Base-by-base conservation (phyloP, 2,888 invertebrate species). In the Mesopsocus fuscifrons region DNA sequence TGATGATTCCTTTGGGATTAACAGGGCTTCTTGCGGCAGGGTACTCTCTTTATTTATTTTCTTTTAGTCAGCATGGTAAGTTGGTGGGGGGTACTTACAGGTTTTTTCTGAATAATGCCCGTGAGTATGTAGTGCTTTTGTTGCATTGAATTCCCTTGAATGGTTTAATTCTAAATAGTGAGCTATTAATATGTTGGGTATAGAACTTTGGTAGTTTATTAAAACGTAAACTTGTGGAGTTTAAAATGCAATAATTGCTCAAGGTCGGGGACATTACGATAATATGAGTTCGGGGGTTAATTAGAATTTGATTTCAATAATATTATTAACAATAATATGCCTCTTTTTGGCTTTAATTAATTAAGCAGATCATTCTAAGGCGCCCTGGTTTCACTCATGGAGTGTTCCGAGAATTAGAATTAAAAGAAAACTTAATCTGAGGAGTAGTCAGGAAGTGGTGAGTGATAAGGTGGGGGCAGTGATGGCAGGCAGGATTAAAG, bases 161-260 rank as follows among this genome's bases (percentile, higher is more conserved):
- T 26, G 8, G 6, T 26, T 26, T 26, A 26, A 26, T 26, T 11
- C 11, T 26, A 26, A 26, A 26, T 26, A 26, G 26, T n/a, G n/a
- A n/a, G n/a, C n/a, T n/a, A n/a, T n/a, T n/a, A n/a, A n/a, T n/a
- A n/a, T n/a, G n/a, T n/a, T n/a, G n/a, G n/a, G n/a, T n/a, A n/a
- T n/a, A n/a, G n/a, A n/a, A n/a, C n/a, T 55, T 71, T 68, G 68
- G 65, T 73, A 73, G 68, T 74, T 74, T 71, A 63, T 38, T 50
- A 71, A 72, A 74, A 73, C 69, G 61, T 68, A 71, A 68, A 71
- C 71, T 73, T 74, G 72, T 74, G 72, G 66, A 53, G 46, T 71
- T 67, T 70, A 65, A 61, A 65, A 69, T 69, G 26, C 11, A 26
- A 11, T n/a, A n/a, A n/a, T n/a, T n/a, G n/a, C n/a, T n/a, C n/a